Percentiles rank a stretch among this genome's conserved stretches.
Evolutionary conservation across 2,888 invertebrate genomes (phyloP).

Genomic region (Notocelia uddmanniana): DNA sequence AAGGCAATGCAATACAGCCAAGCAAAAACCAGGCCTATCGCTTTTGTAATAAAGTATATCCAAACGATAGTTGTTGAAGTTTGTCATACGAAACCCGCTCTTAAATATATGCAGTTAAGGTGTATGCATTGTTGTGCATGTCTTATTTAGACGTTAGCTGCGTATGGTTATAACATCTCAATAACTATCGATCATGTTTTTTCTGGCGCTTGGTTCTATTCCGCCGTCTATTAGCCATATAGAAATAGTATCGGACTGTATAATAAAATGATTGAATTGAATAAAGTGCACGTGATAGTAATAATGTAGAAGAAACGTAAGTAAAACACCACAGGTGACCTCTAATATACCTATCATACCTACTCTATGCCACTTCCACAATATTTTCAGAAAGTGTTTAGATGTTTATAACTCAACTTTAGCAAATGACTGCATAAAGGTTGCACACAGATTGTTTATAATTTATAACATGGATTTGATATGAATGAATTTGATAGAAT

Average conservation of each 20-base stretch:
- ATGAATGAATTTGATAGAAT: too few species aligned
- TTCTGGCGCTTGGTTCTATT: conserved; percentile 15
- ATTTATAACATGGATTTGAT: too few species aligned
- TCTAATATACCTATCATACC: too few species aligned
- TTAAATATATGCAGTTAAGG: neutral
- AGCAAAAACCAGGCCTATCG: neutral
- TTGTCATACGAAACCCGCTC: neutral
- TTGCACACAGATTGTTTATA: too few species aligned
- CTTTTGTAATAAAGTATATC: neutral
- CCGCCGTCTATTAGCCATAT: conserved; percentile 13
- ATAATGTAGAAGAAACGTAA: neutral
- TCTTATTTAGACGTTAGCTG: conserved; percentile 15
- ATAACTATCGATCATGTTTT: conserved; percentile 27
- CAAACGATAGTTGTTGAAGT: too few species aligned
- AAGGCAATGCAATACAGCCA: neutral
- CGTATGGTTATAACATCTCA: conserved; percentile 41
- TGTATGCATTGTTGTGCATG: neutral
- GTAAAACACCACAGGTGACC: too few species aligned
- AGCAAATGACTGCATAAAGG: too few species aligned
- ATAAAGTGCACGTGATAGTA: neutral
- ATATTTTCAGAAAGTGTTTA: too few species aligned
- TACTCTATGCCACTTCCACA: too few species aligned
- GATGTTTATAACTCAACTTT: too few species aligned
- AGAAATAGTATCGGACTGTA: neutral
- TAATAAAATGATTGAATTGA: neutral